A percentile compares a stretch with the other conserved stretches of the same genome.
Conservation (phyloP, 2,113 vertebrate genomes). For the Antechinus stuartii region DNA sequence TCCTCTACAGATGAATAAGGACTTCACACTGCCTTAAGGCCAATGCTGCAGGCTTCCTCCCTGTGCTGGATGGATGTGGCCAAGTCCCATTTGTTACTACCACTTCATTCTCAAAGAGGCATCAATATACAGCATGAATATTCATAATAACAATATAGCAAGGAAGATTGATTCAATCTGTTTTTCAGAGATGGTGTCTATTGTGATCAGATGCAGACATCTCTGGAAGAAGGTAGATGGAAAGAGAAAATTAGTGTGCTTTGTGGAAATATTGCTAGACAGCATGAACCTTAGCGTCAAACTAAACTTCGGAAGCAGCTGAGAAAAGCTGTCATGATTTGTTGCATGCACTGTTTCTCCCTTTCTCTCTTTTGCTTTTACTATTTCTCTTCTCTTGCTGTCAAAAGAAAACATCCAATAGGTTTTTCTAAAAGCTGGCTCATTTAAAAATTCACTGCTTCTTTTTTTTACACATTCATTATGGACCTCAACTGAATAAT, state of each 20-base stretch:
- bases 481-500: not conserved
- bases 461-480: not conserved
- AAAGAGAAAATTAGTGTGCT: not conserved
- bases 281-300: slow-evolving; percentile 4
- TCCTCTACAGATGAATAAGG: too few relatives aligned
- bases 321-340: not conserved
- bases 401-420: not conserved
- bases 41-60: too few relatives aligned
- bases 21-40: too few relatives aligned
- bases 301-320: not conserved
- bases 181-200: not conserved
- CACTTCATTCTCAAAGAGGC: not conserved
- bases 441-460: slow-evolving; percentile 30
- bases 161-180: not conserved
- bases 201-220: not conserved
- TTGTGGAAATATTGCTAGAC: not conserved
- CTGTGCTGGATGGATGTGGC: too few relatives aligned
- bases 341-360: not conserved
- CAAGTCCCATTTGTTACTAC: not conserved
- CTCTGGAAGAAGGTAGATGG: not conserved
- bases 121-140: not conserved
- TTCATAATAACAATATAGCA: not conserved
- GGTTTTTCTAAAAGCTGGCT: not conserved
- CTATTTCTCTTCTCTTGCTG: not conserved
- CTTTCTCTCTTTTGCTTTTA: not conserved